Conservation (phyloP, 1,140 invertebrate genomes). For the Leptopilina boulardi region DNA sequence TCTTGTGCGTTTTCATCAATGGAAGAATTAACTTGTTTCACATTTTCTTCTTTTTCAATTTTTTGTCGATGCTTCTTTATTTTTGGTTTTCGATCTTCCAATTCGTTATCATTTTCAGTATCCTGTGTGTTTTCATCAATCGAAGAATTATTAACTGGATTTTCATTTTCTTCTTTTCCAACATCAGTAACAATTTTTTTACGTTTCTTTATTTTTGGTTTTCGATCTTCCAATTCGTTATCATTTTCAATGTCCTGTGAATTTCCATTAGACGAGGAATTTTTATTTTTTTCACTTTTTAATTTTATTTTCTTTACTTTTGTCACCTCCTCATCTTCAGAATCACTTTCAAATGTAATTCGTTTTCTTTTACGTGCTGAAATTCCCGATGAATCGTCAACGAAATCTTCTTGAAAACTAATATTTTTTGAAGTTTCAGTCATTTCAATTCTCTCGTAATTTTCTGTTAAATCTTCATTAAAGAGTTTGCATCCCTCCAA, state of each 20-base stretch:
- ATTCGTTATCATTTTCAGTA: not conserved
- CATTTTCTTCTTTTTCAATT: constrained; percentile 21
- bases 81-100: not conserved
- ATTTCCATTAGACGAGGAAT: not conserved
- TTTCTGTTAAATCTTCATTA: constrained; percentile 39
- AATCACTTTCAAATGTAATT: constrained; percentile 44
- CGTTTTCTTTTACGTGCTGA: constrained; percentile 39
- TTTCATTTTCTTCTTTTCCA: constrained; percentile 16
- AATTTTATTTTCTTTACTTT: constrained; percentile 3
- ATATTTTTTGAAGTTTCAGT: not conserved
- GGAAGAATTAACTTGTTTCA: constrained; percentile 9
- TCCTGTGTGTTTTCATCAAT: not conserved
- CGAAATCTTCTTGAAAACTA: constrained; percentile 3
- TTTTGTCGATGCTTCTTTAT: not conserved
- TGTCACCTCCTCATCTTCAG: constrained; percentile 32
- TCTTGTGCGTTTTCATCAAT: not conserved
- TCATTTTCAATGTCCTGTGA: not conserved
- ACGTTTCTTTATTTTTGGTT: constrained; percentile 7
- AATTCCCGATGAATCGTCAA: not conserved
- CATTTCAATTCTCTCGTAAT: constrained; percentile 4
- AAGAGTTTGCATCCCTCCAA: constrained; percentile 52
- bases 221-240: not conserved
- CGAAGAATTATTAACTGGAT: constrained; percentile 9
- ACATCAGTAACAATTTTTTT: not conserved
- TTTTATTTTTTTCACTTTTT: not conserved